Percentiles rank a stretch among this genome's conserved stretches.
These are phyloP conservation scores for Drosophila birchii DNA, from an alignment of 2,888 invertebrate species.

Conservation along the genomic window DNA sequence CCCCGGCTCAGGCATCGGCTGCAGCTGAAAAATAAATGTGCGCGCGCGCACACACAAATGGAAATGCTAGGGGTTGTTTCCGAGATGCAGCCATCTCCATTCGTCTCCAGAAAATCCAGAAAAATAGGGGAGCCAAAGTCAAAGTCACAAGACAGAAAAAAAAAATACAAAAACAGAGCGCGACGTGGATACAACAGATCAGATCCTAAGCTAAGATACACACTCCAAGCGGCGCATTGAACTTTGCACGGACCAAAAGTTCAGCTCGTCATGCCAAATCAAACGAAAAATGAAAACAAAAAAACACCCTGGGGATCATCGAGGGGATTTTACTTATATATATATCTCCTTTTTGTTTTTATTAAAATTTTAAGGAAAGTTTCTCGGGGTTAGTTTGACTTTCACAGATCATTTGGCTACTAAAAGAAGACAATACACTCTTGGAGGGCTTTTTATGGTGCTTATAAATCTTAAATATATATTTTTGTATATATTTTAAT, in stretches of 20 bases:
- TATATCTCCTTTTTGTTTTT: neutral
- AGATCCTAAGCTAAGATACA: conserved; percentile 24
- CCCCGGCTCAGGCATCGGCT: conserved; percentile 1
- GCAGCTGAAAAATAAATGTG: conserved; percentile 72
- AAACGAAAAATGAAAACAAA: conserved; percentile 42
- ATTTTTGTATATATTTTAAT: too few species aligned
- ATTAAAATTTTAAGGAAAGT: neutral
- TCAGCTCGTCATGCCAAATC: conserved; percentile 63
- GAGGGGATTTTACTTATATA: conserved; percentile 43
- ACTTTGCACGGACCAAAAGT: conserved; percentile 74
- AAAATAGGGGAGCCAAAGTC: conserved; percentile 70
- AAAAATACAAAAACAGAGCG: too few species aligned
- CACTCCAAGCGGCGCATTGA: conserved; percentile 63
- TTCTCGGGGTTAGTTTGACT: conserved; percentile 1
- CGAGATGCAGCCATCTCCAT: conserved; percentile 44
- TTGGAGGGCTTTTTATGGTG: too few species aligned
- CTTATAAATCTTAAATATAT: too few species aligned
- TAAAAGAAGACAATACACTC: neutral
- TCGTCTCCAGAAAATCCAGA: conserved; percentile 26
- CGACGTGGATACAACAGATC: conserved; percentile 18
- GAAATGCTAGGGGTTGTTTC: conserved; percentile 66
- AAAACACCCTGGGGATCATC: conserved; percentile 13
- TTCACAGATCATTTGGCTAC: neutral
- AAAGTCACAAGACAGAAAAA: conserved; percentile 9
- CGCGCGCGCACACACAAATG: conserved; percentile 43